These are phyloP conservation scores for Crioceris asparagi DNA, from an alignment of 2,888 invertebrate species.

Conservation along the genomic window DNA sequence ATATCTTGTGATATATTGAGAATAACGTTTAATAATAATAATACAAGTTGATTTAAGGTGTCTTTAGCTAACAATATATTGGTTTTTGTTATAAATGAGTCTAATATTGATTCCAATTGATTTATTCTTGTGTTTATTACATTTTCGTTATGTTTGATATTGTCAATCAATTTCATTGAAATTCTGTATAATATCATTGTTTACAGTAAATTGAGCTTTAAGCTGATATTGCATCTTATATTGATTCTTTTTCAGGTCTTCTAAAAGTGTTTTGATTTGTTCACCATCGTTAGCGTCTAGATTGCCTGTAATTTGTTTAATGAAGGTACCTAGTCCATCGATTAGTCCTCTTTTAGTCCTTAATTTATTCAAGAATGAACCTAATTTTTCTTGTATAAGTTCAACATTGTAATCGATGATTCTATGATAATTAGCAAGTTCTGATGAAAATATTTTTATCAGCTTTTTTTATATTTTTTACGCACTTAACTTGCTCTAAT, in stretches of 20 bases:
- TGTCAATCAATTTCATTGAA: slow-evolving; percentile 7
- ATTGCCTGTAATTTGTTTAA: slow-evolving; percentile 7
- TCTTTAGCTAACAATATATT: slow-evolving; percentile 11
- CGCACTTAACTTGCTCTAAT: not conserved
- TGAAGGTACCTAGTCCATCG: slow-evolving; percentile 1
- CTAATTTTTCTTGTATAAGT: slow-evolving; percentile 1
- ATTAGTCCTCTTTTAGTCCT: not conserved
- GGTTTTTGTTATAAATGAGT: not conserved
- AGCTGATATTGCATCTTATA: slow-evolving; percentile 3
- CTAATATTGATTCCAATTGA: not conserved
- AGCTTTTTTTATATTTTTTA: not conserved
- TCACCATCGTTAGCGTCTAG: slow-evolving; percentile 7
- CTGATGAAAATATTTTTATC: not conserved
- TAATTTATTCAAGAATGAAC: not conserved
- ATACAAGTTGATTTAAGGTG: slow-evolving; percentile 1
- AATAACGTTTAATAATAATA: not conserved
- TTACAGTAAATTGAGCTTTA: too few species aligned
- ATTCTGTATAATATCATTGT: slow-evolving; percentile 6
- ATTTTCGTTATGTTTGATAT: slow-evolving; percentile 8
- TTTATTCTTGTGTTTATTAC: not conserved
- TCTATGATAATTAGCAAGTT: not conserved
- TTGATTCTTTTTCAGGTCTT: slow-evolving; percentile 2
- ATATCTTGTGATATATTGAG: slow-evolving; percentile 1
- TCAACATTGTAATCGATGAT: not conserved
- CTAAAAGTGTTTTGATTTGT: slow-evolving; percentile 6